These are phyloP conservation scores for Varanus salvator DNA, from an alignment of 2,113 vertebrate genomes.

Conservation along the genomic window DNA sequence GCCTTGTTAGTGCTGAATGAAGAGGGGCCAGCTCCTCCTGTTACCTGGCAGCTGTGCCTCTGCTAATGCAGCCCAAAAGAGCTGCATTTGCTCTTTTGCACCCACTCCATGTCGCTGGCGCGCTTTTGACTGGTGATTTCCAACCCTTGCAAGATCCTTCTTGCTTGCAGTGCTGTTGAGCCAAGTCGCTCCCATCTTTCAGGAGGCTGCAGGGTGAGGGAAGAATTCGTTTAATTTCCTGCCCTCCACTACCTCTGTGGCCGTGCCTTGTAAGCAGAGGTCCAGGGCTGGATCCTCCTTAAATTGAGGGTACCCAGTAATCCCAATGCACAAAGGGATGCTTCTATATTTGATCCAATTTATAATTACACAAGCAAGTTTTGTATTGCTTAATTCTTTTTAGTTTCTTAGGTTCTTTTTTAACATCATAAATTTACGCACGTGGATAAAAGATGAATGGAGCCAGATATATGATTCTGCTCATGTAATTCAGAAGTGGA, in stretches of 20 bases:
- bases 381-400: neutral
- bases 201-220: neutral
- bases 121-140: no score
- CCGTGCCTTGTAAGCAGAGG: neutral
- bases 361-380: neutral
- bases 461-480: conserved; percentile 82
- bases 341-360: accelerated
- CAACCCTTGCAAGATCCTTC: no score
- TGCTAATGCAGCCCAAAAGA: no score
- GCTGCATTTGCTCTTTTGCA: no score
- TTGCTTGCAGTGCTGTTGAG: no score
- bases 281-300: neutral
- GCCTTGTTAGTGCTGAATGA: no score
- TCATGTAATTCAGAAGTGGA: conserved; percentile 85
- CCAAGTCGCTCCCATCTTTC: neutral
- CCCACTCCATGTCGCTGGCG: no score
- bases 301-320: neutral
- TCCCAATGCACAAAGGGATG: neutral
- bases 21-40: no score
- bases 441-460: conserved; percentile 91
- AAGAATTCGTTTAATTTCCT: neutral
- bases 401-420: conserved; percentile 95
- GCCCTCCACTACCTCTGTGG: neutral
- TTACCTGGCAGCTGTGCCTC: no score
- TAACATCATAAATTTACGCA: conserved; percentile 81